phyloP scores from a whole-genome alignment of 2,888 invertebrate species.

The Germaria angustata region DNA sequence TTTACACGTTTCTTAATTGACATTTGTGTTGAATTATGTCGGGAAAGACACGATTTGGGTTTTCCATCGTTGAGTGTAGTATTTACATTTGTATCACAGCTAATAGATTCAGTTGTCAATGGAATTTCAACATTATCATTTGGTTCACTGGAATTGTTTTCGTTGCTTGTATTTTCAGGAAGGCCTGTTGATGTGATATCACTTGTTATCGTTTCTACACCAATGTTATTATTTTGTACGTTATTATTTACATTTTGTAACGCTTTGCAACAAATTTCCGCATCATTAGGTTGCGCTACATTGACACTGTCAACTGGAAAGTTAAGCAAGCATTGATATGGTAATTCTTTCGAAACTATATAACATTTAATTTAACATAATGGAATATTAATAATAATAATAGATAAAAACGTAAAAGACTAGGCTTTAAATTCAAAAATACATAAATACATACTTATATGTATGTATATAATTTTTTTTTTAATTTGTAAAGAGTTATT shows the following conservation, averaged over 20 bases:
- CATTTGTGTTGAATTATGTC: conserved; percentile 78
- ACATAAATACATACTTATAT: too few species aligned
- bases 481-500: background rate
- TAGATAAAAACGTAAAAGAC: background rate
- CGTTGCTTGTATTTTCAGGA: conserved; percentile 9
- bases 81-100: conserved; percentile 55
- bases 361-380: background rate
- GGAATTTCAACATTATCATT: conserved; percentile 18
- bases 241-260: conserved; percentile 35
- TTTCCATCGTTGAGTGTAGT: conserved; percentile 29
- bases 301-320: conserved; percentile 43
- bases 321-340: conserved; percentile 43
- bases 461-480: background rate
- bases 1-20: conserved; percentile 79
- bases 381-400: background rate
- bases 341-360: conserved; percentile 42
- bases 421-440: background rate
- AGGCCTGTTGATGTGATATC: background rate
- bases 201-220: conserved; percentile 25
- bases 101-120: conserved; percentile 58
- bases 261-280: conserved; percentile 24
- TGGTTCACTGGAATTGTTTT: conserved; percentile 25
- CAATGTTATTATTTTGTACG: conserved; percentile 33
- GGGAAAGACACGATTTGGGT: conserved; percentile 78
- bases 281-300: conserved; percentile 44